Base-by-base conservation (phyloP, 2,113 vertebrate genomes). In the Merops nubicus region DNA sequence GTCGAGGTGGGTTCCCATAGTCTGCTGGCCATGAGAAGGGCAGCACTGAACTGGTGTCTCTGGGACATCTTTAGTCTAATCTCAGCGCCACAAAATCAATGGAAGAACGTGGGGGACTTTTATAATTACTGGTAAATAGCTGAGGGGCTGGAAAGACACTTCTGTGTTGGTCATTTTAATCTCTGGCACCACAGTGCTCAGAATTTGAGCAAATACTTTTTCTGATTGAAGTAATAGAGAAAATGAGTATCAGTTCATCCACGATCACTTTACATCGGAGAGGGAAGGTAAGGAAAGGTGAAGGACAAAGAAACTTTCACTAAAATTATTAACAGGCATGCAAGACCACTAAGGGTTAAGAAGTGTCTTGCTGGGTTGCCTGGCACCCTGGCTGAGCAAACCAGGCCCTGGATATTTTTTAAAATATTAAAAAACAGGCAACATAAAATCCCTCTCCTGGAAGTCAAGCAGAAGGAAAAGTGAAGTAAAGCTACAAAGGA, bases 401-500 rank as follows among this genome's bases (percentile, higher is more conserved):
- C 34, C 34, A 40, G 67, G 70, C 36, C 14, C n/a, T 15, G 17
- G 69, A 40, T 19, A 22, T 48, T 31, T 77, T 88, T 86, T 31
- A 2, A 47, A 89, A 84, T 83, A 69, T 70, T 90, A 38, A 84
- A 86, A 89, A 84, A 6, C 25, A 89, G 47, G 43, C 86, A 89
- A 68, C 36, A 64, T 68, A 91, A 93, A 97, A 91, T 89, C 26
- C 76, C 63, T 73, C n/a, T 78, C 60, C 86, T 95, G 93, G 86
- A 96, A 96, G 92, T 92, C 95, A 91, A 92, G 87, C 29, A 91
- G 80, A 91, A 86, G 77, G 86, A 96, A 97, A 96, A 87, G 26
- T 92, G 50, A 90, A 96, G 92, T 54, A 94, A 91, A 89, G 86
- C 89, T 94, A 94, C 96, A 96, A 95, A 96, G 84, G 86, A 92